Base-by-base conservation (phyloP, 2,888 invertebrate genomes). In the Rhyacophila evoluta region DNA sequence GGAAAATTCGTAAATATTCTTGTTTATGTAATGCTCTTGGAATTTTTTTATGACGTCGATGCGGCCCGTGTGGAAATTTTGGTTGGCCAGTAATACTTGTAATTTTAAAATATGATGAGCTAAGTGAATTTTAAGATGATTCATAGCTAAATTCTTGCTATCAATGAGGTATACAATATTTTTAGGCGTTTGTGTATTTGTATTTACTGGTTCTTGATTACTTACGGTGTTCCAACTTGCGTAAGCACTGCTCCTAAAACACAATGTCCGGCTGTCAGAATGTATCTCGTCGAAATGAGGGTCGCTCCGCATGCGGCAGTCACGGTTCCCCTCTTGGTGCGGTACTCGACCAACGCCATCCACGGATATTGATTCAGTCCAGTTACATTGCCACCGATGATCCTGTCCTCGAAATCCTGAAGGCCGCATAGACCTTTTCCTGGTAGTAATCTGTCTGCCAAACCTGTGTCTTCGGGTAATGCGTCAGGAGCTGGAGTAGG, bases 211-310 rank as follows among this genome's bases (percentile, higher is more conserved):
- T 33, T 33, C 6, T 4, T 33, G 6, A 33, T 2, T 36, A 86
- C 89, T 87, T 84, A 91, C 91, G 90, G 86, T 73, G 79, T 85
- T 70, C 88, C 89, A 12, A 84, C 79, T 81, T 82, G 82, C 1
- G 80, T 83, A 1, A 86, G 83, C 19, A 88, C 86, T 5, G 83
- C 81, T 27, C 91, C 91, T 0, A 81, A 83, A 0, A 91, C 87
- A 82, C 92, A 92, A 84, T 91, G 91, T 0, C 87, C 91, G 0
- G 91, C 91, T 0, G 92, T 91, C 5, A 91, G 81, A 0, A 91
- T 88, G 82, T 91, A 91, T 85, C 85, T 85, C 0, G 85, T 84
- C 81, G 88, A 91, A 82, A 92, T 91, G 0, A 92, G 86, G 2
- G 87, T 85, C 2, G 90, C 91, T 0, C 90, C 91, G 82, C 92